A percentile compares a stretch with the other conserved stretches of the same genome.
Conservation (phyloP, 23 tunicate species). For the Botrylloides violaceus region DNA sequence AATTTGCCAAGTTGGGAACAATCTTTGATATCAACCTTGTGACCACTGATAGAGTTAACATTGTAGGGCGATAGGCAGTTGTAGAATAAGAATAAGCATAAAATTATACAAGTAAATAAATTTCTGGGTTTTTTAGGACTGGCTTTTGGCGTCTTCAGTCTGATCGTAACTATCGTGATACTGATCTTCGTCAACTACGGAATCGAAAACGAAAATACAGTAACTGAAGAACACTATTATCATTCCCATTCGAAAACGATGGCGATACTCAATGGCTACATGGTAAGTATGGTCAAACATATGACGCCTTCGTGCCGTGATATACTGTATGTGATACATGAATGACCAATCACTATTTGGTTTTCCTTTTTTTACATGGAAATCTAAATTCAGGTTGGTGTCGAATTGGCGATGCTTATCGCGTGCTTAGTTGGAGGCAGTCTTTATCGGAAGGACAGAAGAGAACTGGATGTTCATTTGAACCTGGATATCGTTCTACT, state of each 20-base stretch:
- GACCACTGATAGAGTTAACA: too few relatives aligned
- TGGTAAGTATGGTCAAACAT: background rate
- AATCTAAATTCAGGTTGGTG: constrained; percentile 32
- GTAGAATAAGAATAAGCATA: too few relatives aligned
- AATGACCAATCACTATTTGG: background rate
- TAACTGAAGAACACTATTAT: background rate
- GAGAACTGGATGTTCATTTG: constrained; percentile 35
- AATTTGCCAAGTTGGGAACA: too few relatives aligned
- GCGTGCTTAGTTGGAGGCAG: constrained; percentile 36
- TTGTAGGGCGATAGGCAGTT: too few relatives aligned
- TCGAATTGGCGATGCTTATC: constrained; percentile 42
- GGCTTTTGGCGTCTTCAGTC: constrained; percentile 23
- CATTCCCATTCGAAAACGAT: background rate
- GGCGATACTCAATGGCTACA: background rate
- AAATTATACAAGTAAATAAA: too few relatives aligned
- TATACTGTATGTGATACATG: background rate
- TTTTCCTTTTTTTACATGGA: constrained; percentile 14
- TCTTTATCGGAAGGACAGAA: constrained; percentile 19
- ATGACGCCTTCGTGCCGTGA: background rate
- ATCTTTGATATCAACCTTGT: too few relatives aligned
- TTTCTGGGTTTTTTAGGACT: constrained; percentile 28
- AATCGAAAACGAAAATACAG: background rate
- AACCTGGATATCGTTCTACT: constrained; percentile 40
- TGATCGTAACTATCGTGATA: constrained; percentile 38
- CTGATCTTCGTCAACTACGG: constrained; percentile 33